Evolutionary conservation across 2,888 invertebrate species (phyloP).

Genomic region (Amiota communis): DNA sequence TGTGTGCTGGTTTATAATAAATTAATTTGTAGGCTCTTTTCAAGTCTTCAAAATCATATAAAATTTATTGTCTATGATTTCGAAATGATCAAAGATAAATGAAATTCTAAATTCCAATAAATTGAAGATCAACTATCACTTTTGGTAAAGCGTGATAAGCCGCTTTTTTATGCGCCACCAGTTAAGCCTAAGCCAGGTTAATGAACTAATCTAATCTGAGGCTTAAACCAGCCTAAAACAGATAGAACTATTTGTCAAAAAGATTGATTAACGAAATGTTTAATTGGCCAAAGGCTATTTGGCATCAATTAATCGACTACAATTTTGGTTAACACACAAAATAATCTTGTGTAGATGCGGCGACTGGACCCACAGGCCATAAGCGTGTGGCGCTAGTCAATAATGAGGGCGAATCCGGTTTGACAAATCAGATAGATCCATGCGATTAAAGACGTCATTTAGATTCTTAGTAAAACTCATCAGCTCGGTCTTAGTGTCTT

Average conservation of each 20-base stretch:
- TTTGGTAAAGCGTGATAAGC: conserved; percentile 41
- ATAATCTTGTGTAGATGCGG: no score
- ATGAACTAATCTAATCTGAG: conserved; percentile 47
- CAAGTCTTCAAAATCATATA: not conserved
- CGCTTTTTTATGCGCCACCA: no score
- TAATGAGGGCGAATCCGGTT: conserved; percentile 3
- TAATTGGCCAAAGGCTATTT: not conserved
- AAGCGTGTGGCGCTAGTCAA: no score
- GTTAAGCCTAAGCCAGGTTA: not conserved
- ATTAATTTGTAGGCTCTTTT: not conserved
- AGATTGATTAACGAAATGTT: conserved; percentile 53
- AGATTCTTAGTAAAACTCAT: not conserved
- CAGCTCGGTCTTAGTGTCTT: not conserved
- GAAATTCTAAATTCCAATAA: not conserved
- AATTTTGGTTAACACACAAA: no score
- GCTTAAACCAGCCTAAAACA: not conserved
- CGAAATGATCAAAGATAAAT: not conserved
- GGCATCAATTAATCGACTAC: not conserved
- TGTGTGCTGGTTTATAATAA: no score
- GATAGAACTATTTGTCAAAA: conserved; percentile 27
- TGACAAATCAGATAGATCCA: not conserved
- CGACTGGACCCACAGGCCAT: no score
- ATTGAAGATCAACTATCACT: conserved; percentile 52
- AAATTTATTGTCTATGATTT: conserved; percentile 12
- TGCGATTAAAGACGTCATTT: not conserved